Evolutionary conservation across 2,113 vertebrate genomes (phyloP).

Genomic region (Calonectris borealis): DNA sequence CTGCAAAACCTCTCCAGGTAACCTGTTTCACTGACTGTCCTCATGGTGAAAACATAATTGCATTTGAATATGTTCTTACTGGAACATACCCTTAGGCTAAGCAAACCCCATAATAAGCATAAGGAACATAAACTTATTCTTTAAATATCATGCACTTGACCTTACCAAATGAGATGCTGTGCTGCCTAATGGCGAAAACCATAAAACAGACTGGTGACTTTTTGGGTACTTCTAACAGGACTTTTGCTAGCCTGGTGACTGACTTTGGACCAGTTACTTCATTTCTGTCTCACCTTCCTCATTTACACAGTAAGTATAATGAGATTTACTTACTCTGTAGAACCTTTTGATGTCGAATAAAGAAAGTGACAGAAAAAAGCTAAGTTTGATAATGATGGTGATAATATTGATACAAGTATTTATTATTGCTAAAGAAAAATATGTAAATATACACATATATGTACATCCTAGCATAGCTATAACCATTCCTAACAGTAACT

Average conservation of each 20-base stretch:
- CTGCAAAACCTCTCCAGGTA: background rate
- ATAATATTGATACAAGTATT: background rate
- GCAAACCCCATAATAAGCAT: background rate
- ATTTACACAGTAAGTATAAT: background rate
- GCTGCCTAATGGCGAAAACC: background rate
- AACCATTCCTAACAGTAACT: background rate
- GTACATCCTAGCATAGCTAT: background rate
- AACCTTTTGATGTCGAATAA: background rate
- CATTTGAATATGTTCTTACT: background rate
- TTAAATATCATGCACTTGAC: background rate
- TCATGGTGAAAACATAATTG: background rate
- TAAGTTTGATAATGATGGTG: background rate
- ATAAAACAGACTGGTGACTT: background rate
- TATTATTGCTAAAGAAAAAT: background rate
- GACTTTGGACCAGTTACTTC: background rate
- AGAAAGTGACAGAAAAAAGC: background rate
- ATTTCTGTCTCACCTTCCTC: background rate
- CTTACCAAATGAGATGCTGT: background rate
- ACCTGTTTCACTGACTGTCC: background rate
- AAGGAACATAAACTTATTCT: background rate
- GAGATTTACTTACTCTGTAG: background rate
- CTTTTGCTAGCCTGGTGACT: background rate
- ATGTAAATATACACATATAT: background rate
- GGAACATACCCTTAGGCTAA: background rate
- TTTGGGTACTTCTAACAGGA: background rate